Conservation (phyloP, 2,113 vertebrate genomes). For the Cyanoderma ruficeps region DNA sequence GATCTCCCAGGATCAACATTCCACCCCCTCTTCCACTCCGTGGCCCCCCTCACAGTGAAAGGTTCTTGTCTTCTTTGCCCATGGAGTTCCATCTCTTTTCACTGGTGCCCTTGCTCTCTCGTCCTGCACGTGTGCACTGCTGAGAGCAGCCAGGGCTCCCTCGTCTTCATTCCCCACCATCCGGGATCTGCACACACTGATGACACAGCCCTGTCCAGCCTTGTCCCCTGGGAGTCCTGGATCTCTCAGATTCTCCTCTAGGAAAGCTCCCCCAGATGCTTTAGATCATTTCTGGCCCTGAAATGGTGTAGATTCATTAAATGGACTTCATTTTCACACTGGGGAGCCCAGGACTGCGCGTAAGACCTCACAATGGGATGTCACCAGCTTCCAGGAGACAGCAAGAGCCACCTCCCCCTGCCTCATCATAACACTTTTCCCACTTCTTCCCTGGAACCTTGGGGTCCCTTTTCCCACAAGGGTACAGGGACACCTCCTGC, state of each 20-base stretch:
- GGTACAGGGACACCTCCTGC: not conserved
- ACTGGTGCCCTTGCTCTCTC: not conserved
- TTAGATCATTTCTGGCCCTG: no score
- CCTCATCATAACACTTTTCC: not conserved
- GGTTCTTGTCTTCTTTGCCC: fast-evolving
- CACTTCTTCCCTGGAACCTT: not conserved
- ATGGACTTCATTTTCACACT: fast-evolving
- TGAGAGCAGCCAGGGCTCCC: not conserved
- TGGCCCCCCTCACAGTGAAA: fast-evolving
- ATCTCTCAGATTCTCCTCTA: no score
- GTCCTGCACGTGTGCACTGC: fast-evolving
- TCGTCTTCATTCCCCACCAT: no score
- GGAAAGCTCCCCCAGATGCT: no score
- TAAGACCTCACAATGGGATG: not conserved
- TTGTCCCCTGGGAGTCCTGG: not conserved
- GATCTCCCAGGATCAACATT: no score
- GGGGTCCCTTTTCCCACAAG: fast-evolving
- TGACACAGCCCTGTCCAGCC: no score
- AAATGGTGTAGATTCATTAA: not conserved
- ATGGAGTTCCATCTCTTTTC: not conserved
- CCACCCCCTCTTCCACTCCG: no score
- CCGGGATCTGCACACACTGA: not conserved
- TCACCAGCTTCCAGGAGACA: not conserved
- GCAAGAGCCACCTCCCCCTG: not conserved
- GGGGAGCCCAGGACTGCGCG: not conserved